Conservation (phyloP, 2,888 invertebrate species). For the Ochropleura plecta region DNA sequence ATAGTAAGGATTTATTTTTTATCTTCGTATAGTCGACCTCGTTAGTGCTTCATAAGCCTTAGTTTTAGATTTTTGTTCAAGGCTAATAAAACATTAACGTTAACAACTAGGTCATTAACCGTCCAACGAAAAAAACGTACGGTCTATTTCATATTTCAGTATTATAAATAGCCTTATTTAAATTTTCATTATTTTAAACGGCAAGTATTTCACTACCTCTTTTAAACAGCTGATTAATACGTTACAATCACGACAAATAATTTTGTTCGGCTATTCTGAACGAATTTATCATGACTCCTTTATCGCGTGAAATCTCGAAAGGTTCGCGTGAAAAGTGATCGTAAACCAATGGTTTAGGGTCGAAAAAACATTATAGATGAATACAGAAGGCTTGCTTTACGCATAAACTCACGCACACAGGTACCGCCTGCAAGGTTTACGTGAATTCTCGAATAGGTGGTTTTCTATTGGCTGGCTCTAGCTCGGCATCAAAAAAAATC, state of each 20-base stretch:
- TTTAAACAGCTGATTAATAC: slow-evolving; percentile 52
- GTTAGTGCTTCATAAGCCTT: background rate
- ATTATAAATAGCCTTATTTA: slow-evolving; percentile 27
- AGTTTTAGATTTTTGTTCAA: too few relatives aligned
- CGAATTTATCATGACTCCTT: slow-evolving; percentile 52
- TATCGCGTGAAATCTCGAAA: slow-evolving; percentile 55
- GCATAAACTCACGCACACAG: too few relatives aligned
- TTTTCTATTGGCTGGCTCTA: too few relatives aligned
- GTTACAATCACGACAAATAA: slow-evolving; percentile 48
- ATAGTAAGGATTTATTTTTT: too few relatives aligned
- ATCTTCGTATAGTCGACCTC: background rate
- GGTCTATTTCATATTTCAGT: background rate
- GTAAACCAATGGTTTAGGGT: slow-evolving; percentile 70
- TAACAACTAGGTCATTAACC: background rate
- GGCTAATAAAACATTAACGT: too few relatives aligned
- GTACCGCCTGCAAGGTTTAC: too few relatives aligned
- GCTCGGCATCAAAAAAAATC: too few relatives aligned
- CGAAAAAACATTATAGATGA: slow-evolving; percentile 8
- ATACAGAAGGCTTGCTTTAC: background rate
- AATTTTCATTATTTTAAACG: slow-evolving; percentile 33
- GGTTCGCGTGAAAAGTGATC: slow-evolving; percentile 66
- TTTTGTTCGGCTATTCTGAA: slow-evolving; percentile 35
- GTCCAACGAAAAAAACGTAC: background rate
- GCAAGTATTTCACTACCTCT: slow-evolving; percentile 36
- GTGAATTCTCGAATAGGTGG: too few relatives aligned